A percentile compares a stretch with the other conserved stretches of the same genome.
phyloP scores from a whole-genome alignment of 2,888 invertebrate genomes.

The Acanthococcus lagerstroemiae region DNA sequence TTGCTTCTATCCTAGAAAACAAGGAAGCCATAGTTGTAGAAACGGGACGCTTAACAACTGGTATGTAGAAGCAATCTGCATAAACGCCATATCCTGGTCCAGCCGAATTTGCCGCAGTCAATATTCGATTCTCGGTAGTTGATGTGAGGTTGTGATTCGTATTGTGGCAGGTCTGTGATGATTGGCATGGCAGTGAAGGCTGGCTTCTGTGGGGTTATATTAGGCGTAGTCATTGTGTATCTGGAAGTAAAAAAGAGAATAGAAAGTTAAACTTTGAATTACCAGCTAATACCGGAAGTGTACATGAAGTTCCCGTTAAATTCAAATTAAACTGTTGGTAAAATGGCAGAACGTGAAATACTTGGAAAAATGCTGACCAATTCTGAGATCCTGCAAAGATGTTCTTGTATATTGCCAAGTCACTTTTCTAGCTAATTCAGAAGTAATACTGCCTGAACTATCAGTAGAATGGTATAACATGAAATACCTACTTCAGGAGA shows the following conservation, averaged over 20 bases:
- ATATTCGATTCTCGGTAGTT: slow-evolving; percentile 15
- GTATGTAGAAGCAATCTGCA: slow-evolving; percentile 17
- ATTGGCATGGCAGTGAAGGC: slow-evolving; percentile 8
- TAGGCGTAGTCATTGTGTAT: slow-evolving; percentile 13
- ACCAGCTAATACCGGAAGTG: too few relatives aligned
- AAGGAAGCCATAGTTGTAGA: slow-evolving; percentile 16
- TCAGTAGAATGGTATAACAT: too few relatives aligned
- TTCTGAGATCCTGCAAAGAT: too few relatives aligned
- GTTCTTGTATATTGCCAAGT: too few relatives aligned
- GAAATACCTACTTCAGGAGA: too few relatives aligned
- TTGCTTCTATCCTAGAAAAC: slow-evolving; percentile 17
- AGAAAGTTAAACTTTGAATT: too few relatives aligned
- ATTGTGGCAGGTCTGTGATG: neutral
- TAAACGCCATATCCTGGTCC: slow-evolving; percentile 23
- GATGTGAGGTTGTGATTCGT: neutral
- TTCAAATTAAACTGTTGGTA: too few relatives aligned
- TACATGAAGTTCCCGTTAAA: too few relatives aligned
- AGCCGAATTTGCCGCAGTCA: slow-evolving; percentile 14
- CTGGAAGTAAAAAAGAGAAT: neutral
- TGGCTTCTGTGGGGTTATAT: slow-evolving; percentile 15
- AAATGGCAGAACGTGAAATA: too few relatives aligned
- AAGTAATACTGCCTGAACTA: too few relatives aligned
- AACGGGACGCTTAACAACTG: slow-evolving; percentile 1
- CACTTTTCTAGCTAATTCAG: too few relatives aligned
- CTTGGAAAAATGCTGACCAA: too few relatives aligned